Percentiles rank a stretch among this genome's conserved stretches.
These are phyloP conservation scores for Neoascia interrupta DNA, from an alignment of 2,888 invertebrate genomes.

Conservation along the genomic window DNA sequence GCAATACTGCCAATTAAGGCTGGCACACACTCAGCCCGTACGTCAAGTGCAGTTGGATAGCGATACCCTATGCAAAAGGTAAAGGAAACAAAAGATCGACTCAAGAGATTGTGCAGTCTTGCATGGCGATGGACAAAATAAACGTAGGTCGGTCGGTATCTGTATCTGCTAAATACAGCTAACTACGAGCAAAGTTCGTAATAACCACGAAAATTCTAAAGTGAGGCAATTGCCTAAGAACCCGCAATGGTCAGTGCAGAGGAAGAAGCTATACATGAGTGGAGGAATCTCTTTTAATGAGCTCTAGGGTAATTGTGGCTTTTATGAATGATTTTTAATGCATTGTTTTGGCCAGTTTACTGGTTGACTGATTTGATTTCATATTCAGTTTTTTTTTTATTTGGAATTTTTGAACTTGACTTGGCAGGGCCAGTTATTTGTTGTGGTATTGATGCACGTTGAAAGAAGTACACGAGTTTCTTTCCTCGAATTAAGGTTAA, in stretches of 20 bases:
- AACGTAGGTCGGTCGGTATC: slow-evolving; percentile 5
- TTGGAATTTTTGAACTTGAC: slow-evolving; percentile 61
- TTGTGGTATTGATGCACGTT: slow-evolving; percentile 18
- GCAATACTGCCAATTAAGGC: slow-evolving; percentile 58
- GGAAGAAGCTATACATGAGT: background rate
- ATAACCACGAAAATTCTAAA: slow-evolving; percentile 64
- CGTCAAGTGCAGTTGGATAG: slow-evolving; percentile 38
- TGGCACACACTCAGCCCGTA: slow-evolving; percentile 34
- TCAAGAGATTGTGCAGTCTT: slow-evolving; percentile 52
- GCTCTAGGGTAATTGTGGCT: slow-evolving; percentile 57
- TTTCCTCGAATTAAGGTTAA: too few relatives aligned
- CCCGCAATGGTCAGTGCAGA: background rate
- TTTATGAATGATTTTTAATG: slow-evolving; percentile 61
- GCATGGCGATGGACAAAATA: slow-evolving; percentile 44
- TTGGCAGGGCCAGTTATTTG: slow-evolving; percentile 34
- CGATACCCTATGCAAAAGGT: background rate
- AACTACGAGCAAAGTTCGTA: slow-evolving; percentile 21
- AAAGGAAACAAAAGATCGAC: slow-evolving; percentile 47
- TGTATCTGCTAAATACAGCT: too few relatives aligned
- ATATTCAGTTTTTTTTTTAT: slow-evolving; percentile 52
- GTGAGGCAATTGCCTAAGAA: slow-evolving; percentile 65
- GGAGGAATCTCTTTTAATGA: slow-evolving; percentile 39
- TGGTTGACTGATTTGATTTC: slow-evolving; percentile 64
- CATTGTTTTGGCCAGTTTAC: slow-evolving; percentile 62
- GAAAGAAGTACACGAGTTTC: slow-evolving; percentile 10